A percentile compares a stretch with the other conserved stretches of the same genome.
Evolutionary conservation across 2,113 vertebrate species (phyloP).

Genomic region (Protobothrops flavoviridis): DNA sequence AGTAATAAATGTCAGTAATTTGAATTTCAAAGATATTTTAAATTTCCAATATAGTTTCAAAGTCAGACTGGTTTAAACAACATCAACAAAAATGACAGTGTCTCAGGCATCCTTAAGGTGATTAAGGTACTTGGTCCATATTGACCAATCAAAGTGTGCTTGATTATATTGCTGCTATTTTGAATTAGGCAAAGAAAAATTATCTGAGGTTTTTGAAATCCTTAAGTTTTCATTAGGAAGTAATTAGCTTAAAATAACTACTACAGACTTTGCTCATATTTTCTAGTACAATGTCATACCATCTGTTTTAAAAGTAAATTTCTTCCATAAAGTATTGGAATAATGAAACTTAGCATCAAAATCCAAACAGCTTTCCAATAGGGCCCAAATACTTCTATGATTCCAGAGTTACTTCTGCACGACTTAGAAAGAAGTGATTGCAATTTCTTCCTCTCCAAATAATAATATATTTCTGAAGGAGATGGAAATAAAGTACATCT

Average conservation of each 20-base stretch:
- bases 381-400: neutral
- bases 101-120: no score
- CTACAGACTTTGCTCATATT: no score
- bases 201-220: no score
- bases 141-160: neutral
- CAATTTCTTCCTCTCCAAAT: neutral
- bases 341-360: neutral
- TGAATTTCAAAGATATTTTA: no score
- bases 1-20: no score
- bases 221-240: no score
- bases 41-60: no score
- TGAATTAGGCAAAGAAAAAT: no score
- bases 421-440: neutral
- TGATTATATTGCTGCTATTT: neutral
- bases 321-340: neutral
- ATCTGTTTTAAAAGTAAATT: neutral
- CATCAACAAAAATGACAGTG: no score
- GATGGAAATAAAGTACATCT: neutral
- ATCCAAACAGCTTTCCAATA: neutral
- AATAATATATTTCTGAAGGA: fast-evolving
- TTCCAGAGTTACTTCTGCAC: neutral
- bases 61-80: no score
- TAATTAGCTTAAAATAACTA: no score
- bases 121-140: neutral
- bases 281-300: no score